Conservation (phyloP, 1,140 invertebrate genomes). For the Luehdorfia chinensis region DNA sequence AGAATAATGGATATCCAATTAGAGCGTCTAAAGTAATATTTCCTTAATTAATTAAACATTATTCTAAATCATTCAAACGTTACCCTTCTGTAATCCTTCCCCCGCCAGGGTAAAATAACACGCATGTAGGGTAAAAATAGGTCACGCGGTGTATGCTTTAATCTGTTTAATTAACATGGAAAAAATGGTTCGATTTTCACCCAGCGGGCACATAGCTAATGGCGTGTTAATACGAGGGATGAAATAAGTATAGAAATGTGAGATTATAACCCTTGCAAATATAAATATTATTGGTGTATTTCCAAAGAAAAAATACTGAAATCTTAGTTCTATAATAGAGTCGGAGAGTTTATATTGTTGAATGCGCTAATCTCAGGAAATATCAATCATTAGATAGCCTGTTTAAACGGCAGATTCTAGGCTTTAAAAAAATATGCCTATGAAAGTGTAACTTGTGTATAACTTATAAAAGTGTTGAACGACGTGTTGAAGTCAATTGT, state of each 20-base stretch:
- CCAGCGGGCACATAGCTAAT: conserved; percentile 31
- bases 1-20: conserved; percentile 32
- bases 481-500: too few relatives aligned
- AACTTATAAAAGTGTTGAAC: too few relatives aligned
- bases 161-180: conserved; percentile 51
- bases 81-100: conserved; percentile 26
- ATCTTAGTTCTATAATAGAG: too few relatives aligned
- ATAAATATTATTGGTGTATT: too few relatives aligned
- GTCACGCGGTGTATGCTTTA: conserved; percentile 39
- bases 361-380: too few relatives aligned
- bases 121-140: conserved; percentile 38
- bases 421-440: too few relatives aligned
- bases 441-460: too few relatives aligned
- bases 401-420: too few relatives aligned
- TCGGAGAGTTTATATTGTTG: too few relatives aligned
- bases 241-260: conserved; percentile 11
- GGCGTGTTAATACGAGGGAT: conserved; percentile 37
- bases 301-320: too few relatives aligned
- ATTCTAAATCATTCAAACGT: conserved; percentile 40
- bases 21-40: conserved; percentile 30
- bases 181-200: conserved; percentile 45
- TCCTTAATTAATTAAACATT: conserved; percentile 50
- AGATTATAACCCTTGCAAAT: too few relatives aligned
- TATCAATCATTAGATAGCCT: too few relatives aligned
- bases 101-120: conserved; percentile 29